Percentiles rank a stretch among this genome's conserved stretches.
Conservation (phyloP, 1,140 invertebrate genomes). For the Helicoverpa zea region DNA sequence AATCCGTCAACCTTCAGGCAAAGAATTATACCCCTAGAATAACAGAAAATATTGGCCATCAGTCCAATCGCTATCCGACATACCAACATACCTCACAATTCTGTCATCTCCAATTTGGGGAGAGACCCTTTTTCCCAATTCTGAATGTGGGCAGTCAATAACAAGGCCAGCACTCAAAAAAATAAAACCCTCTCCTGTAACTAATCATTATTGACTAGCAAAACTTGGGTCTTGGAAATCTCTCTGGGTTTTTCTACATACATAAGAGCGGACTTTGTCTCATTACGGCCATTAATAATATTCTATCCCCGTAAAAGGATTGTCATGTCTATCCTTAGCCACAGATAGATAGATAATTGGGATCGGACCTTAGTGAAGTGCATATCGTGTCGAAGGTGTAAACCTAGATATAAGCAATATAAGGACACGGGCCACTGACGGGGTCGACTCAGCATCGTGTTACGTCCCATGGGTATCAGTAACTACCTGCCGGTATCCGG, state of each 20-base stretch:
- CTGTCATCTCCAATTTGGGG: slow-evolving; percentile 5
- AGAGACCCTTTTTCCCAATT: background rate
- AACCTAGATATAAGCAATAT: slow-evolving; percentile 7
- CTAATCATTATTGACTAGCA: background rate
- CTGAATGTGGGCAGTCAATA: background rate
- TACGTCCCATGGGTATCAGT: slow-evolving; percentile 78
- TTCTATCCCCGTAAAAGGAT: no score
- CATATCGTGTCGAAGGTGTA: background rate
- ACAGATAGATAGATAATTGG: no score
- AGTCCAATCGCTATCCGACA: background rate
- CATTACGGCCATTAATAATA: no score
- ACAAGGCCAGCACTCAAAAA: background rate
- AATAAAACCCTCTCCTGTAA: background rate
- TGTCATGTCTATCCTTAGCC: no score
- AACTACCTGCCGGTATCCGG: slow-evolving; percentile 67
- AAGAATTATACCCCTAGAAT: background rate
- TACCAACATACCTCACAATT: background rate
- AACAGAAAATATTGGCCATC: slow-evolving; percentile 16
- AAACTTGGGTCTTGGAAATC: background rate
- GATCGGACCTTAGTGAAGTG: no score
- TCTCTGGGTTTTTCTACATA: background rate
- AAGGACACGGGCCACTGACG: slow-evolving; percentile 62
- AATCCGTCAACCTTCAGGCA: background rate
- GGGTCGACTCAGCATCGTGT: slow-evolving; percentile 59
- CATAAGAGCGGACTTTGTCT: background rate